Base-by-base conservation (phyloP, 2,888 invertebrate genomes). In the Aphidius colemani region DNA sequence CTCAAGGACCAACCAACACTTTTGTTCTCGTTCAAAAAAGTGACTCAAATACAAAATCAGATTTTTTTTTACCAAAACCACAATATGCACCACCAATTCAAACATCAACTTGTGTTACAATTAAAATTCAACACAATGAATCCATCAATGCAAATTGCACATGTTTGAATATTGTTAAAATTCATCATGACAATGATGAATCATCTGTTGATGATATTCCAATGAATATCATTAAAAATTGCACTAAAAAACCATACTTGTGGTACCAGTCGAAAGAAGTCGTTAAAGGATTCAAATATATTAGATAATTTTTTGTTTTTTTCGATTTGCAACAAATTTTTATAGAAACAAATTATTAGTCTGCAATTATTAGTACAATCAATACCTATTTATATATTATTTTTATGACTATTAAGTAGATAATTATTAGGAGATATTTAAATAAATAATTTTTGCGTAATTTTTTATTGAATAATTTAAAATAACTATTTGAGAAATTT, bases 201-300 rank as follows among this genome's bases (percentile, higher is more conserved):
- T 64, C 63, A 3, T 66, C 69, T 43, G 46, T 48, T 6, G 67
- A 71, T 10, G 67, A 71, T 10, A 63, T 10, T 5, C 57, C 70
- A 39, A 48, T 66, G 13, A 64, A 64, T 30, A 48, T 63, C 10
- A 63, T 62, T 43, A 49, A 65, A 39, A 39, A n/a, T 45, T 57
- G 53, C 44, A 53, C 40, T 7, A 60, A 72, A 51, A 49, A 53
- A 60, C 65, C 71, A 7, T 80, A 75, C 66, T 70, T 67, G 41
- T 82, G 82, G 82, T 81, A 80, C 70, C 82, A 81, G 62, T 80
- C 81, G 1, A 76, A 66, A 64, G 77, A 80, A 69, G 69, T 80
- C 18, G 75, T 82, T 59, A 81, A 76, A 67, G 81, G 81, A 58
- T 82, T 81, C 55, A 80, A 81, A 70, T 79, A 72, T 66, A 11